Conservation (phyloP, 1,140 invertebrate genomes). For the Drosophila busckii region DNA sequence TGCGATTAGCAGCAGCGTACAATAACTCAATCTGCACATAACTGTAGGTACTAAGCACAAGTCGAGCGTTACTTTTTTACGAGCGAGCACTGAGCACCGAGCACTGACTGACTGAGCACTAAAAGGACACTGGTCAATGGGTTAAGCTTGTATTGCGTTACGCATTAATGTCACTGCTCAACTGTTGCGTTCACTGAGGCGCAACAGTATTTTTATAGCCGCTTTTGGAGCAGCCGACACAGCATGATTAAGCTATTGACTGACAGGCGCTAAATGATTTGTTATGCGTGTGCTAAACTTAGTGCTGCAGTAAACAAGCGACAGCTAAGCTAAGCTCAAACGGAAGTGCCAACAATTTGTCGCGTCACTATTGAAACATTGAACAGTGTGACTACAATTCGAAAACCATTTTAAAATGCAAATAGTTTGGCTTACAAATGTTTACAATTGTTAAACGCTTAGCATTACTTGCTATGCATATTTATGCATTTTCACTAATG, state of each 20-base stretch:
- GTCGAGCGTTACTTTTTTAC: constrained; percentile 18
- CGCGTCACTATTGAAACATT: constrained; percentile 10
- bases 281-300: constrained; percentile 60
- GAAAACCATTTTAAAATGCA: neutral
- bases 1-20: constrained; percentile 62
- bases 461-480: no score
- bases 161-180: constrained; percentile 25
- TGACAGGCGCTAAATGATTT: constrained; percentile 71
- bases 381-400: constrained; percentile 21
- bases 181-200: constrained; percentile 45
- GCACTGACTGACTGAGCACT: constrained; percentile 20
- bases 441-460: no score
- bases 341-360: constrained; percentile 63
- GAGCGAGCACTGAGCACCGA: constrained; percentile 23
- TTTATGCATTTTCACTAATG: no score
- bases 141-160: constrained; percentile 17
- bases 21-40: constrained; percentile 67
- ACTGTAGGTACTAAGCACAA: constrained; percentile 9
- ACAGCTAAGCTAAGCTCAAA: constrained; percentile 41
- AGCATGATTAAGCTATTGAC: constrained; percentile 54
- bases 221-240: constrained; percentile 26
- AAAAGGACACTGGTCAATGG: constrained; percentile 7
- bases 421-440: no score
- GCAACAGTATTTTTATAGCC: constrained; percentile 57
- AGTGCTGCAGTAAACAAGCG: constrained; percentile 43